Evolutionary conservation across 2,113 vertebrate species (phyloP), one percentile per base, ranked within the genome.

Genomic region (Lycaon pictus): DNA sequence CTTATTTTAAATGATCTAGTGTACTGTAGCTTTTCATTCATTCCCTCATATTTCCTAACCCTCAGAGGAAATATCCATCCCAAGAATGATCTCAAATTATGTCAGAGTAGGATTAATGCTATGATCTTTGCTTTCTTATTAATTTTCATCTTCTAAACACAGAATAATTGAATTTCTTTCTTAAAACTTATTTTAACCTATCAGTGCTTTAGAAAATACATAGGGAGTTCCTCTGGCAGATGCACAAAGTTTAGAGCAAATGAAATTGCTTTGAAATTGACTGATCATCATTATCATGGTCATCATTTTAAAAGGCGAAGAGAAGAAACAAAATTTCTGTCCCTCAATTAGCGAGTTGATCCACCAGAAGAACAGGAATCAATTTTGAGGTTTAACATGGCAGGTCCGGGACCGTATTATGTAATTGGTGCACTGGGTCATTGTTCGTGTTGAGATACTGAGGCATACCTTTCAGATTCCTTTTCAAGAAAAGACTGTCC

Each of bases 1-100:
- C 53, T 89, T 92, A 95, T 83, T 83, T 60, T 58, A 88, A 92
- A 58, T 96, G 90, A 95, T 62, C 37, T 65, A 87, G 51, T 76
- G 48, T 13, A 20, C 65, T 74, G 25, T 2, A 89, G 60, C 22
- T 84, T 90, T 97, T 95, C 74, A 58, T 96, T 96, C 37, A 93
- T 88, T 86, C 43, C 53, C n/a, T 87, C 15, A 48, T 69, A 86
- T 11, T 69, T 80, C 58, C 5, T 93, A 89, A 82, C 2, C 51
- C 48, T 58, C 80, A 11, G n/a, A 96, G 90, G 91, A 97, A 97
- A 92, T 63, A 85, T 17, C 23, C 3, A 71, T 29, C 22, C 16
- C 12, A 55, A 51, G 29, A 92, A 77, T 12, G 15, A 67, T 35
- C 82, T 62, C 74, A 69, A 83, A 83, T n/a, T 65, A 9, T 85